Evolutionary conservation across 2,888 invertebrate genomes (phyloP), one percentile per base, ranked within the genome.

Genomic region (Thalpophila matura): DNA sequence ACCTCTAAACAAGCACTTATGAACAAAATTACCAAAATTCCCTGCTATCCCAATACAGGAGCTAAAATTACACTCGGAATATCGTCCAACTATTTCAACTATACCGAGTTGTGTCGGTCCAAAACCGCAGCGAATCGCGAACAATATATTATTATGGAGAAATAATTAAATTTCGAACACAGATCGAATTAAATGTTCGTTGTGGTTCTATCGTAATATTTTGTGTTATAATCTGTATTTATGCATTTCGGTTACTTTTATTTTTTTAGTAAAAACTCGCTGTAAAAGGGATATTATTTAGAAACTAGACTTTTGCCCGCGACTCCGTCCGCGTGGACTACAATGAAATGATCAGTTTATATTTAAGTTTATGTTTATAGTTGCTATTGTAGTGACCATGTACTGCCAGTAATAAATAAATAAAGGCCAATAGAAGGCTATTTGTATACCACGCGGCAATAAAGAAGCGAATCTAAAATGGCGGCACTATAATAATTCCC

Each of bases 81-180:
- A 31, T 14, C 12, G 16, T 2, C 10, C 18, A 31, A 38, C 37
- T 51, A 26, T 6, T 9, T 42, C 35, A 40, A 40, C 26, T 46
- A 43, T 37, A 59, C 40, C 26, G 37, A 18, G 24, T 56, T 20
- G n/a, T n/a, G n/a, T n/a, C 40, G 38, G 31, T 31, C 16, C 12
- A 1, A 57, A 65, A 61, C 76, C 74, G 45, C 74, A 63, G 24
- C 22, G 12, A 16, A 33, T 38, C 47, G 49, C 37, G 56, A n/a
- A 24, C 37, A n/a, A 14, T 20, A 49, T 42, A 38, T 40, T 56
- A 38, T 16, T 47, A 63, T 51, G 27, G 24, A 35, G 33, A 61
- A 57, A 57, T 77, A 58, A 76, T 76, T 70, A 49, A 60, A 55
- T 66, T 58, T 46, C 10, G 49, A 33, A 27, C 40, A 3, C 49